phyloP scores from a whole-genome alignment of 1,140 invertebrate species.

The Drosophila subpulchrella region DNA sequence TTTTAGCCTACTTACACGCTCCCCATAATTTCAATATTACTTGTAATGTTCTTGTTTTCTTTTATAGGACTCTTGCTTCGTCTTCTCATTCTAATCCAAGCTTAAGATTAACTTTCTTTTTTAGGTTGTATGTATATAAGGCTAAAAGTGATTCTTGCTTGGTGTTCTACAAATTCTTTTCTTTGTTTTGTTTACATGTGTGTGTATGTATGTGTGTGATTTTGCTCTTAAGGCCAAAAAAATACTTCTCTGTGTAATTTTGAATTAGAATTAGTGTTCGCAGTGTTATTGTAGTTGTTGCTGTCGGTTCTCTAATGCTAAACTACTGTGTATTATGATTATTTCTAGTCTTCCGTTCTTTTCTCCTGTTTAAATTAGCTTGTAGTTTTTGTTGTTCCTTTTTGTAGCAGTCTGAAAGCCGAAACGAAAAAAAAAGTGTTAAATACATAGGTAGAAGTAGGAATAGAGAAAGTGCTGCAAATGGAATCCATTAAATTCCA shows the following conservation, averaged over 20 bases:
- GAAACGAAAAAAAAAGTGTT: neutral
- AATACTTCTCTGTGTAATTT: conserved; percentile 50
- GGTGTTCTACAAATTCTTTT: conserved; percentile 19
- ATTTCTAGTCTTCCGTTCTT: conserved; percentile 77
- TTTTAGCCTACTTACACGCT: conserved; percentile 2
- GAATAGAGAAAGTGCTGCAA: neutral
- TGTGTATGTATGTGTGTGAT: conserved; percentile 10
- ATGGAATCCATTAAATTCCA: neutral
- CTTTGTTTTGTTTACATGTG: conserved; percentile 25
- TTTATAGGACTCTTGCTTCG: neutral
- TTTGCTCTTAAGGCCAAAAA: conserved; percentile 51
- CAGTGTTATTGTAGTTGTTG: conserved; percentile 34
- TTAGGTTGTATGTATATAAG: conserved; percentile 75
- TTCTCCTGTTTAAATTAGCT: conserved; percentile 68
- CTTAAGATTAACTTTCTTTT: conserved; percentile 33
- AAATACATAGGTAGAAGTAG: neutral
- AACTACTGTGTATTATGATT: conserved; percentile 54
- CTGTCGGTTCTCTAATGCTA: conserved; percentile 37
- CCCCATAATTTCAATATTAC: neutral
- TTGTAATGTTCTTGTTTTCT: neutral
- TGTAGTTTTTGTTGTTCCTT: conserved; percentile 72
- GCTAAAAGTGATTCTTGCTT: conserved; percentile 64
- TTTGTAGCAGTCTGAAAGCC: conserved; percentile 70
- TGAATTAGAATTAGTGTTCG: conserved; percentile 14
- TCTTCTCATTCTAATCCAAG: conserved; percentile 25